Evolutionary conservation across 1,140 invertebrate genomes (phyloP).

Genomic region (Zophobas atratus): DNA sequence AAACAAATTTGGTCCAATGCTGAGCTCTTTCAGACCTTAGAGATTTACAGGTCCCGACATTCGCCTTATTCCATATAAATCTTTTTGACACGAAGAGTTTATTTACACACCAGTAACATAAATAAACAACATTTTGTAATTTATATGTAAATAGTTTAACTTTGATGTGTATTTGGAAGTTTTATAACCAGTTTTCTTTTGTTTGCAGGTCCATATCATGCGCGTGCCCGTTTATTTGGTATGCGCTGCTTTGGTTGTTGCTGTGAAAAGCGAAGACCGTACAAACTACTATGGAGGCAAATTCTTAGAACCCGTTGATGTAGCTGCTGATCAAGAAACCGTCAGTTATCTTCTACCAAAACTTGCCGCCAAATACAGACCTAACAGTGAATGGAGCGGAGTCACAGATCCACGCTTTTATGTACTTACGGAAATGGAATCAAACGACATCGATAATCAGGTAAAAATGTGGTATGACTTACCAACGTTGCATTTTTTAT

Average conservation of each 20-base stretch:
- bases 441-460: slow-evolving; percentile 54
- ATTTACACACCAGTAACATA: too few species aligned
- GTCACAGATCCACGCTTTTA: slow-evolving; percentile 62
- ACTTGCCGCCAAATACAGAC: slow-evolving; percentile 65
- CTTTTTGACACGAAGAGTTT: too few species aligned
- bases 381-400: slow-evolving; percentile 59
- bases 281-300: slow-evolving; percentile 54
- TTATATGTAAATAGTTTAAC: background rate
- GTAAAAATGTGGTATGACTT: slow-evolving; percentile 38
- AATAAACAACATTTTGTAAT: too few species aligned
- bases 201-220: slow-evolving; percentile 62
- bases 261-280: slow-evolving; percentile 59
- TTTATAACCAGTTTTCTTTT: slow-evolving; percentile 36
- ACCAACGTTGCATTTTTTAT: too few species aligned
- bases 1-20: too few species aligned
- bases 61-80: too few species aligned
- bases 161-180: background rate
- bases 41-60: too few species aligned
- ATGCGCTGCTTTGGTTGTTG: slow-evolving; percentile 62
- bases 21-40: too few species aligned
- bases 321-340: slow-evolving; percentile 64
- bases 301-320: slow-evolving; percentile 58
- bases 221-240: slow-evolving; percentile 63
- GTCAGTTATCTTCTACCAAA: slow-evolving; percentile 65
- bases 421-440: slow-evolving; percentile 63